Base-by-base conservation (phyloP, 2,113 vertebrate species). In the Peucedramus taeniatus region DNA sequence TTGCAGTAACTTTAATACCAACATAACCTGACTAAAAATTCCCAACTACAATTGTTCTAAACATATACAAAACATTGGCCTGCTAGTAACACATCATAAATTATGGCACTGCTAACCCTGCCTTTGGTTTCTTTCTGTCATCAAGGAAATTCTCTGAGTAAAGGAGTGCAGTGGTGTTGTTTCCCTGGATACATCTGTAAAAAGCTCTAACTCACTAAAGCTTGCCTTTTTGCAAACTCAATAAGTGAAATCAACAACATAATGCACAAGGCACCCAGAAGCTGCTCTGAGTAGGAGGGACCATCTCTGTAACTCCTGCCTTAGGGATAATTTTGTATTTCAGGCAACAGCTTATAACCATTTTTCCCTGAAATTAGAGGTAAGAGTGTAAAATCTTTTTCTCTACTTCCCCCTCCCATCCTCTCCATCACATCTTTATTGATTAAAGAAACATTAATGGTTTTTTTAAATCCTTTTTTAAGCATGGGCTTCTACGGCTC, bases 341-440 rank as follows among this genome's bases (percentile, higher is more conserved):
- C 47, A 81, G 57, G 40, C 66, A 83, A 35, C 11, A 12, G 35
- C 24, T 94, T 84, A 64, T 45, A 94, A 90, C 64, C 96, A 93
- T 20, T 53, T 71, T 79, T 81, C 88, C 93, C 45, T 96, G 90
- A 96, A 97, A 96, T 91, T 27, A 85, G 65, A 89, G 50, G n/a
- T 65, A 61, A 83, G 64, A 91, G 33, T 40, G 26, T 42, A 81
- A 95, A 87, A 65, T 91, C n/a, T 77, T 70, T 63, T 63, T 87
- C 82, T 63, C 6, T 31, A n/a, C 35, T 84, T 72, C 37, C 16
- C 15, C 21, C 26, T 69, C 28, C 61, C n/a, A 64, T 39, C 11
- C 23, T 31, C 26, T 45, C 35, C n/a, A 54, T 70, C 2, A 3
- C 3, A 1, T 71, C 57, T 54, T 71, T 83, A 83, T 83, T 83